Conservation (phyloP, 2,797 vertebrate species). For the Rhodeus uyekii region DNA sequence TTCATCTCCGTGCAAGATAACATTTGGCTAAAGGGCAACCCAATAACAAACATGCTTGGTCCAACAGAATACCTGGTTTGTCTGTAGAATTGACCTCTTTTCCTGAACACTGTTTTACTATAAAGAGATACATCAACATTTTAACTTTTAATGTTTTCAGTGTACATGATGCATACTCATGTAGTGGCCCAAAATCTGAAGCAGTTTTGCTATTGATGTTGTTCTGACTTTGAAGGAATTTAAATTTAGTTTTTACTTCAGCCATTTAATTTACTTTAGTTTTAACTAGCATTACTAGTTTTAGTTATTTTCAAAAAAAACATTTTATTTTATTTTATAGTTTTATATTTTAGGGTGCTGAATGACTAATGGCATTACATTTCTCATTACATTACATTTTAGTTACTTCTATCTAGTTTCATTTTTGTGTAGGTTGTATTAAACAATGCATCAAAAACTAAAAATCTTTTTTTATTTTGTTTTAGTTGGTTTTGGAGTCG, state of each 20-base stretch:
- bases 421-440: not conserved
- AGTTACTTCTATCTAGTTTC: not conserved
- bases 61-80: constrained; percentile 42
- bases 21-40: constrained; percentile 58
- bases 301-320: no score
- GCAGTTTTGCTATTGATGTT: no score
- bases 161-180: not conserved
- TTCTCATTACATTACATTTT: not conserved
- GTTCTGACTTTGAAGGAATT: no score
- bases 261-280: not conserved
- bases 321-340: no score
- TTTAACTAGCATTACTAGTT: not conserved
- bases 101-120: no score
- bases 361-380: no score
- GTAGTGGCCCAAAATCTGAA: not conserved
- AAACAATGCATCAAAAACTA: not conserved
- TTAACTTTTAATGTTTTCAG: no score
- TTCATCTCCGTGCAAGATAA: constrained; percentile 56
- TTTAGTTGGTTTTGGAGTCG: not conserved
- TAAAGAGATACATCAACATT: no score
- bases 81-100: constrained; percentile 36
- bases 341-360: not conserved
- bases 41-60: constrained; percentile 54
- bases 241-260: not conserved
- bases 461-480: not conserved